These are phyloP conservation scores for Drosophila auraria DNA, from an alignment of 1,140 invertebrate species.

Conservation along the genomic window DNA sequence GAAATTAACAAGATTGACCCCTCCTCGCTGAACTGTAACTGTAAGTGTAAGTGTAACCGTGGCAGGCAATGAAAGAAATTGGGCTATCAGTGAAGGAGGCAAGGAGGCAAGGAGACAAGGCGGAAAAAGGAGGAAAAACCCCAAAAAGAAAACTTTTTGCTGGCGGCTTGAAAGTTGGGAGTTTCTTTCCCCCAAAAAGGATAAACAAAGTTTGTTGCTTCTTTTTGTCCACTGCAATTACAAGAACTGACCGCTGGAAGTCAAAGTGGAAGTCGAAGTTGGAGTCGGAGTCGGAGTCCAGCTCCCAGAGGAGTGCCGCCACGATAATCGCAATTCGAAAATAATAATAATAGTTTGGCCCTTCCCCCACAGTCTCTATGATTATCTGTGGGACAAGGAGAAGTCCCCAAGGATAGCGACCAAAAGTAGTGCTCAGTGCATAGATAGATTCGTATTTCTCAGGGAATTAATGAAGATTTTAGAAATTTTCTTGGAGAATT, in stretches of 20 bases:
- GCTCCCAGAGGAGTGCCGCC: slow-evolving; percentile 13
- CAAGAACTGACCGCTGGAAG: slow-evolving; percentile 30
- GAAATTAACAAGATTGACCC: slow-evolving; percentile 82
- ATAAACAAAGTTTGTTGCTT: slow-evolving; percentile 53
- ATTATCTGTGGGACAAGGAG: slow-evolving; percentile 68
- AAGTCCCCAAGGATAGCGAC: slow-evolving; percentile 8
- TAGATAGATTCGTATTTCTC: background rate
- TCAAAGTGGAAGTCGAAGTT: background rate
- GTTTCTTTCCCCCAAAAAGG: slow-evolving; percentile 5
- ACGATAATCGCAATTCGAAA: slow-evolving; percentile 74
- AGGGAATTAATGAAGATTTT: background rate
- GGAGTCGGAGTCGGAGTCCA: background rate
- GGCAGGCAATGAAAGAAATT: slow-evolving; percentile 75
- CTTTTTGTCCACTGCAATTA: slow-evolving; percentile 69
- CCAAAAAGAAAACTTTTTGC: slow-evolving; percentile 26
- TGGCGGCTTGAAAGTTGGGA: slow-evolving; percentile 6
- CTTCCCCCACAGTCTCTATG: slow-evolving; percentile 26
- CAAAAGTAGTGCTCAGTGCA: background rate
- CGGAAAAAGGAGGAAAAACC: background rate
- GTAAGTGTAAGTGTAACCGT: slow-evolving; percentile 11
- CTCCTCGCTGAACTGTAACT: slow-evolving; percentile 25
- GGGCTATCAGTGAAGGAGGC: slow-evolving; percentile 57
- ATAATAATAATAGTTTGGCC: slow-evolving; percentile 72
- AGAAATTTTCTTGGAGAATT: background rate
- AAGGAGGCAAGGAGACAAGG: too few species aligned